phyloP scores from a whole-genome alignment of 2,888 invertebrate species.

The Pherbina coryleti region DNA sequence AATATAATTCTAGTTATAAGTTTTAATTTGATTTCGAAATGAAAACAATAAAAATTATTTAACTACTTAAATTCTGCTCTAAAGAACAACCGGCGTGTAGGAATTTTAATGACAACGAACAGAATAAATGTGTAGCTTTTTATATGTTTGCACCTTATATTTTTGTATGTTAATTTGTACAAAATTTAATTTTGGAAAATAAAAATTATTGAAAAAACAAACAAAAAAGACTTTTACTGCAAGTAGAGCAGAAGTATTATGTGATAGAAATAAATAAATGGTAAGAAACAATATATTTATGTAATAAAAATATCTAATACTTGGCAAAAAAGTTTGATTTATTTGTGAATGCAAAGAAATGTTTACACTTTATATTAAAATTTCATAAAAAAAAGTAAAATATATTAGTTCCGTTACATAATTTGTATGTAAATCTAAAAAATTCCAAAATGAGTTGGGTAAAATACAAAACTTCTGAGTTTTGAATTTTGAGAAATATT shows the following conservation, averaged over 20 bases:
- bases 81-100: constrained; percentile 11
- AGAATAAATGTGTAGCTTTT: background rate
- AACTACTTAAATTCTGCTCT: background rate
- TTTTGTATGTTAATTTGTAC: background rate
- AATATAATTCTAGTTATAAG: background rate
- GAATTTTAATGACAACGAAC: background rate
- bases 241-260: too few relatives aligned
- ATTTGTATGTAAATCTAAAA: too few relatives aligned
- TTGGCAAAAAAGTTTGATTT: too few relatives aligned
- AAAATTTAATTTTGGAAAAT: background rate
- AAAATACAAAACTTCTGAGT: too few relatives aligned
- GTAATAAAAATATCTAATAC: too few relatives aligned
- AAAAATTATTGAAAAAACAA: background rate
- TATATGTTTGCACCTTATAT: background rate
- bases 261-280: too few relatives aligned
- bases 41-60: constrained; percentile 1
- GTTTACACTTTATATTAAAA: background rate
- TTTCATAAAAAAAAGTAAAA: background rate
- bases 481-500: too few relatives aligned
- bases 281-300: too few relatives aligned
- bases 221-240: too few relatives aligned
- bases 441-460: too few relatives aligned
- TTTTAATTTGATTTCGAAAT: constrained; percentile 5
- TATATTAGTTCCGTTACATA: too few relatives aligned
- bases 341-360: too few relatives aligned